Percentiles rank a stretch among this genome's conserved stretches.
Evolutionary conservation across 1,140 invertebrate genomes (phyloP).

Genomic region (Ectropis grisescens): DNA sequence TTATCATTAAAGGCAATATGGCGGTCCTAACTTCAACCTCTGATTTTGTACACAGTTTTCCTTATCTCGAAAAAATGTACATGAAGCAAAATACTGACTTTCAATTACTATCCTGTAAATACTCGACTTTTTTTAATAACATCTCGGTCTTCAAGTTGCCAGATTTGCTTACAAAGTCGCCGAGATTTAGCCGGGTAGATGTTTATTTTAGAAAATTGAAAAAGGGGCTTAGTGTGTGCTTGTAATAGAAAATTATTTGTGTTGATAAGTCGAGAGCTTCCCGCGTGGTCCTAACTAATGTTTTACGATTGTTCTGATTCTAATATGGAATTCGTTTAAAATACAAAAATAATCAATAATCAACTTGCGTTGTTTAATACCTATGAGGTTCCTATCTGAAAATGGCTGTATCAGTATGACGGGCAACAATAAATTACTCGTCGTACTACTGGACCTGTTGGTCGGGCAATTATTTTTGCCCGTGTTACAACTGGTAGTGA

Average conservation of each 20-base stretch:
- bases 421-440: background rate
- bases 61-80: too few species aligned
- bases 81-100: too few species aligned
- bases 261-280: constrained; percentile 28
- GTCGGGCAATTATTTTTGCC: background rate
- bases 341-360: background rate
- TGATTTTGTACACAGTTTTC: too few species aligned
- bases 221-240: constrained; percentile 42
- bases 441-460: background rate
- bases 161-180: too few species aligned
- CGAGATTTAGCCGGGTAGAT: constrained; percentile 6
- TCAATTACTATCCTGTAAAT: too few species aligned
- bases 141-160: too few species aligned
- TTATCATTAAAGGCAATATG: too few species aligned
- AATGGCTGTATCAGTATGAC: background rate
- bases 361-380: background rate
- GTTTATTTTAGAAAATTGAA: constrained; percentile 56
- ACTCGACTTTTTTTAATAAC: too few species aligned
- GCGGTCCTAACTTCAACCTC: too few species aligned
- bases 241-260: constrained; percentile 47
- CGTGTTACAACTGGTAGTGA: too few species aligned
- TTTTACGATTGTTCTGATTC: constrained; percentile 1
- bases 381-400: background rate
- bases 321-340: background rate
- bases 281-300: constrained; percentile 13